phyloP scores from a whole-genome alignment of 1,140 invertebrate species.

The Leguminivora glycinivorella region DNA sequence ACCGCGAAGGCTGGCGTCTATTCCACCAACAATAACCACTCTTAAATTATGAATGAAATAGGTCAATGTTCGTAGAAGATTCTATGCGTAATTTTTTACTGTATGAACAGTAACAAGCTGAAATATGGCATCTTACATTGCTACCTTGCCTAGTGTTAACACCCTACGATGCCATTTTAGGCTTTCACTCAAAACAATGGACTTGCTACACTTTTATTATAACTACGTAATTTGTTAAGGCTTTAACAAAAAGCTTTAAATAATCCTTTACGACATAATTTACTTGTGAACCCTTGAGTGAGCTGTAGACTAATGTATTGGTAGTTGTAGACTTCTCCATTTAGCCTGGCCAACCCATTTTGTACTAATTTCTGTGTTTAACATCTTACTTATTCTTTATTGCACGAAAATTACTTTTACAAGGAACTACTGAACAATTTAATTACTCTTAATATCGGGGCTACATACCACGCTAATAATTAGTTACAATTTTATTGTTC shows the following conservation, averaged over 20 bases:
- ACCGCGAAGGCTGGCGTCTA: too few relatives aligned
- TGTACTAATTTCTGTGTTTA: constrained; percentile 53
- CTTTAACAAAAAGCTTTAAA: neutral
- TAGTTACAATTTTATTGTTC: constrained; percentile 24
- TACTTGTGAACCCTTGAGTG: neutral
- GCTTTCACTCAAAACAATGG: too few relatives aligned
- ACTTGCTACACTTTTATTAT: neutral
- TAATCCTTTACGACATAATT: neutral
- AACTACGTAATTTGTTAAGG: neutral
- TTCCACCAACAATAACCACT: too few relatives aligned
- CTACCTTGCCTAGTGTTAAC: too few relatives aligned
- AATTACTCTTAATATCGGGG: constrained; percentile 48
- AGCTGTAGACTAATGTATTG: neutral
- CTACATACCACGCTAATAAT: constrained; percentile 41
- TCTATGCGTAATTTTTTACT: too few relatives aligned
- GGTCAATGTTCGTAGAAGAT: too few relatives aligned
- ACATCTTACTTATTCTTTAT: constrained; percentile 49
- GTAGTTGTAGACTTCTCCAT: constrained; percentile 2
- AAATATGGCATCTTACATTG: too few relatives aligned
- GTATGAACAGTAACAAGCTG: too few relatives aligned
- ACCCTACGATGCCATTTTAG: too few relatives aligned
- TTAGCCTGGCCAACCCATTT: constrained; percentile 15
- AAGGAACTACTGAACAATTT: constrained; percentile 44
- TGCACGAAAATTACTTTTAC: constrained; percentile 54
- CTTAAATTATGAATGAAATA: too few relatives aligned